Percentiles rank a stretch among this genome's conserved stretches.
These are phyloP conservation scores for Rhea americana DNA, from an alignment of 2,113 vertebrate genomes.

Conservation along the genomic window DNA sequence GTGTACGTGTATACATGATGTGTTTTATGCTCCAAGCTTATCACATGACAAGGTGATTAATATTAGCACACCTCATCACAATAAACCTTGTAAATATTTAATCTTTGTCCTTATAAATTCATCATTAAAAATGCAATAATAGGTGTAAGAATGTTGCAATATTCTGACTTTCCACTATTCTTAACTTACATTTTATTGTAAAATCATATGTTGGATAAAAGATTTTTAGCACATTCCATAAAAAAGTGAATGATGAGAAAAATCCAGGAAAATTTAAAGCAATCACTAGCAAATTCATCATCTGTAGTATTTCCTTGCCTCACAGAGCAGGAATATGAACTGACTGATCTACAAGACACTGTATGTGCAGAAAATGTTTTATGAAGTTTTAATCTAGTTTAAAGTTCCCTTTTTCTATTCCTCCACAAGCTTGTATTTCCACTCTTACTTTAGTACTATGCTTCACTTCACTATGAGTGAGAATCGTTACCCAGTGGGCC, in stretches of 20 bases:
- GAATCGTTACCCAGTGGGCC: neutral
- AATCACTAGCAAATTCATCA: neutral
- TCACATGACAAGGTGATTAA: neutral
- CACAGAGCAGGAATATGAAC: neutral
- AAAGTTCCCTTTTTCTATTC: neutral
- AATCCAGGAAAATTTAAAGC: neutral
- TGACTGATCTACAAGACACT: neutral
- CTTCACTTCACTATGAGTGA: neutral
- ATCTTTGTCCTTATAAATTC: neutral
- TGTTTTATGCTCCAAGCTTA: neutral
- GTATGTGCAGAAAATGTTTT: neutral
- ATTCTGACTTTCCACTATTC: neutral
- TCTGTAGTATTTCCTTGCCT: neutral
- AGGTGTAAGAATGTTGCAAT: neutral
- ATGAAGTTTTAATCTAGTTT: neutral
- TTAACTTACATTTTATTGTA: neutral
- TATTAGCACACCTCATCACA: neutral
- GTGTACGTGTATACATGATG: accelerated
- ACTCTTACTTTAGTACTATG: neutral
- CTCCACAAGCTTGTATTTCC: neutral
- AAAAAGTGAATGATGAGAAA: neutral
- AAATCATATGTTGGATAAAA: neutral
- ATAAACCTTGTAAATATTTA: constrained; percentile 26
- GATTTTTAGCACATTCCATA: neutral
- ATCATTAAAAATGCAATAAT: neutral